These are phyloP conservation scores for Halocaridina rubra DNA, from an alignment of 2,888 invertebrate species.

Conservation along the genomic window DNA sequence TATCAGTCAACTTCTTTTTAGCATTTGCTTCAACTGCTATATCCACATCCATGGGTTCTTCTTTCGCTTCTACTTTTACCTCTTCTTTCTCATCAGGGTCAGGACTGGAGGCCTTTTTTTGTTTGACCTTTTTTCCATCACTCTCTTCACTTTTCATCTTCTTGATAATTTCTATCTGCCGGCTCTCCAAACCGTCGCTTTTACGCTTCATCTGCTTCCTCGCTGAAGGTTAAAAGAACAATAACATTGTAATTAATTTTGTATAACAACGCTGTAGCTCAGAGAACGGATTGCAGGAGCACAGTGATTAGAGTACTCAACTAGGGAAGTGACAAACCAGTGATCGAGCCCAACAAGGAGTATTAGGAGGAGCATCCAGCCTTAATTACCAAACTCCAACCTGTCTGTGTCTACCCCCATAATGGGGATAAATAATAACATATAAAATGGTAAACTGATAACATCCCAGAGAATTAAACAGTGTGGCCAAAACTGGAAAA, in stretches of 20 bases:
- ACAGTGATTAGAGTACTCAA: no score
- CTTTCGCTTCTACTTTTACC: conserved; percentile 2
- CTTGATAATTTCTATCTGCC: conserved; percentile 20
- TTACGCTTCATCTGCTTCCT: conserved; percentile 48
- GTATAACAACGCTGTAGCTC: no score
- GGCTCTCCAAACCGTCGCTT: conserved; percentile 10
- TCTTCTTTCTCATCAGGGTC: neutral
- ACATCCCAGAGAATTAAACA: no score
- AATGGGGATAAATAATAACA: neutral
- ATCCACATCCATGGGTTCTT: conserved; percentile 4
- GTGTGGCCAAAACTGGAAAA: no score
- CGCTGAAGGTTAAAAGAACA: conserved; percentile 4
- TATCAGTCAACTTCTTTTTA: neutral
- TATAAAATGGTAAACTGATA: no score
- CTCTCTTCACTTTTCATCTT: conserved; percentile 22
- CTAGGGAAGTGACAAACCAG: no score
- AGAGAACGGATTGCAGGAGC: no score
- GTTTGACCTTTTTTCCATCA: neutral
- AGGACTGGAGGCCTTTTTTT: conserved; percentile 13
- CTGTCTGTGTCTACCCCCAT: neutral
- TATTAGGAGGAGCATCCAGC: no score
- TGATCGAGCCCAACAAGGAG: no score
- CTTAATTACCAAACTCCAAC: neutral
- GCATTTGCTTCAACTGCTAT: neutral
- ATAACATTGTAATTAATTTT: no score